These are phyloP conservation scores for Platichthys flesus DNA, from an alignment of 2,113 vertebrate genomes.

Conservation along the genomic window DNA sequence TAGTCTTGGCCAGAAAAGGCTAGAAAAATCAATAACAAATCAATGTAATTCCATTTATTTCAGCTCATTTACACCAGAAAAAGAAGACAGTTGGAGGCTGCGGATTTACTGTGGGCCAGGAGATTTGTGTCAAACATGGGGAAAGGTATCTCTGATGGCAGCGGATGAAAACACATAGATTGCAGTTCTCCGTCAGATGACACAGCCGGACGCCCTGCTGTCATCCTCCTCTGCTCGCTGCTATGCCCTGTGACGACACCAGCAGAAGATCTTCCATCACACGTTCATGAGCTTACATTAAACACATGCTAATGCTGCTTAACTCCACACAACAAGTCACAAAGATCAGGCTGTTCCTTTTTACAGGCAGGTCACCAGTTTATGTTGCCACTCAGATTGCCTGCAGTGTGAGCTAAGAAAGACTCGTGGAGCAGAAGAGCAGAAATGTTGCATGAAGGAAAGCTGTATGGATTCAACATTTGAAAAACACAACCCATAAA, in stretches of 20 bases:
- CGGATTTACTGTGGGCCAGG: not conserved
- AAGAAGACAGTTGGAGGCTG: not conserved
- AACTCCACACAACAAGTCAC: not conserved
- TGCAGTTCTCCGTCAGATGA: not conserved
- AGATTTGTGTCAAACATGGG: not conserved
- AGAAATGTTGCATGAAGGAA: not conserved
- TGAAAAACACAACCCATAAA: not conserved
- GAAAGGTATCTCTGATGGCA: not conserved
- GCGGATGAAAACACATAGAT: not conserved
- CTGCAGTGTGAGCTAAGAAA: not conserved
- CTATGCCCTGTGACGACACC: not conserved
- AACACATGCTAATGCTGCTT: conserved; percentile 28
- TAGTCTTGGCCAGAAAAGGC: not conserved
- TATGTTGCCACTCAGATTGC: conserved; percentile 17
- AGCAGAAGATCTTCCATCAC: conserved; percentile 7
- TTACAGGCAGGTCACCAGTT: not conserved
- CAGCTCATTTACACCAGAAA: conserved; percentile 7
- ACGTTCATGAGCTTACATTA: conserved; percentile 14
- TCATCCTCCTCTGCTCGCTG: not conserved
- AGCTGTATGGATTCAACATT: not conserved
- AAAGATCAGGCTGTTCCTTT: conserved; percentile 13
- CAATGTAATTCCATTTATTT: conserved; percentile 11
- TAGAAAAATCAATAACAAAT: conserved; percentile 32
- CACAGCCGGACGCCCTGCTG: not conserved
- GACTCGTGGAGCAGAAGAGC: not conserved